Conservation (phyloP, 2,113 vertebrate genomes). For the Petrocephalus zakoni region DNA sequence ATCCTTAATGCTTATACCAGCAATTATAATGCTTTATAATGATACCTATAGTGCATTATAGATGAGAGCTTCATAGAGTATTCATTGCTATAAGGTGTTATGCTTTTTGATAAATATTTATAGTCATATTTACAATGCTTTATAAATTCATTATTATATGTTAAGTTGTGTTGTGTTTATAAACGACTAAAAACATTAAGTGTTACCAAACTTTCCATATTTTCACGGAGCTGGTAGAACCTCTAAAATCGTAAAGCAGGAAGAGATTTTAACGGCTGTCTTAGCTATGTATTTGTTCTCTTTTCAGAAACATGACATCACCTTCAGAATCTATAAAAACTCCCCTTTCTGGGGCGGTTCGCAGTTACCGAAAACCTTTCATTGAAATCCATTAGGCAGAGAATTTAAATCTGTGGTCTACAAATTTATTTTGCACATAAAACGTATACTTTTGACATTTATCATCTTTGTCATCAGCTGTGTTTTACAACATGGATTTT, state of each 20-base stretch:
- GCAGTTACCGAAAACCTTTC: slow-evolving; percentile 1
- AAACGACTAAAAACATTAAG: no score
- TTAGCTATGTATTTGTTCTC: slow-evolving; percentile 26
- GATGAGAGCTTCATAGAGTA: no score
- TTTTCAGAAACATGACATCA: slow-evolving; percentile 27
- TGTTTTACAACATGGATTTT: not conserved
- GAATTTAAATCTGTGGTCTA: not conserved
- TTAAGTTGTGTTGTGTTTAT: no score
- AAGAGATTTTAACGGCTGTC: slow-evolving; percentile 27
- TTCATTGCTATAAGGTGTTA: no score
- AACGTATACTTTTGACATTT: not conserved
- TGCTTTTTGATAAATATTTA: no score
- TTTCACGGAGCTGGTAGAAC: slow-evolving; percentile 10
- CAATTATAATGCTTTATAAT: no score
- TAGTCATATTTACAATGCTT: no score
- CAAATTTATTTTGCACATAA: slow-evolving; percentile 19
- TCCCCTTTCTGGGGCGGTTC: not conserved
- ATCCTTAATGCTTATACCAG: no score
- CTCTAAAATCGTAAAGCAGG: slow-evolving; percentile 24
- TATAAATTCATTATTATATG: no score
- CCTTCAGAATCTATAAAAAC: not conserved
- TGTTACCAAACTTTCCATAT: slow-evolving; percentile 5
- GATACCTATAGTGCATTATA: no score
- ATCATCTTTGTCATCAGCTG: not conserved
- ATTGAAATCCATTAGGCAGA: slow-evolving; percentile 7